A percentile compares a stretch with the other conserved stretches of the same genome.
These are phyloP conservation scores for Polypterus senegalus DNA, from an alignment of 2,113 vertebrate species.

Conservation along the genomic window DNA sequence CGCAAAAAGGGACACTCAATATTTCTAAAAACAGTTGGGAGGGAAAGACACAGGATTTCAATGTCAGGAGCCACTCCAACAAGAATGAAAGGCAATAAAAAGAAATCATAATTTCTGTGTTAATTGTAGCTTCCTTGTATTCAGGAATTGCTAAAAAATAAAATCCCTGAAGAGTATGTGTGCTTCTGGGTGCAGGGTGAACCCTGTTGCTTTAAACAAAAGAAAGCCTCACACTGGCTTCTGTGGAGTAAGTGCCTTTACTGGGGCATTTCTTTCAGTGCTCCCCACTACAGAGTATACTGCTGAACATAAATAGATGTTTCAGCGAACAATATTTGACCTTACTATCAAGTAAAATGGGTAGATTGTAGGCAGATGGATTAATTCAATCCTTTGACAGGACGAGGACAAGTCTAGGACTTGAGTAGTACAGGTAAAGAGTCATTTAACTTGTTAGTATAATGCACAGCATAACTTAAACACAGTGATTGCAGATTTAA, in stretches of 20 bases:
- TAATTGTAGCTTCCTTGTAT: background rate
- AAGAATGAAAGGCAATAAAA: background rate
- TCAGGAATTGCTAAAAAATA: background rate
- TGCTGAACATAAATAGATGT: background rate
- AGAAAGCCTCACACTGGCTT: background rate
- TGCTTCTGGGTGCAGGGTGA: background rate
- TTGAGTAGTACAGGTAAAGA: background rate
- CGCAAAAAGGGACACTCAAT: no score
- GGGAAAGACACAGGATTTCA: no score
- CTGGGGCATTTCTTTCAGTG: background rate
- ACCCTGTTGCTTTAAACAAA: background rate
- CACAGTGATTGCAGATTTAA: constrained; percentile 5
- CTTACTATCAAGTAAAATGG: background rate
- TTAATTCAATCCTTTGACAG: background rate
- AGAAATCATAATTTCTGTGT: background rate
- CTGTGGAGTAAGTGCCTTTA: background rate
- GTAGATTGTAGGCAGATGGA: background rate
- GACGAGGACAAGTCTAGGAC: background rate
- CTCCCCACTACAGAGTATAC: background rate
- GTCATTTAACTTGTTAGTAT: constrained; percentile 1
- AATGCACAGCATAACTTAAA: background rate
- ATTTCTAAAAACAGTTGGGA: no score
- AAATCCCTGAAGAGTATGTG: background rate
- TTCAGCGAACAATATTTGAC: background rate
- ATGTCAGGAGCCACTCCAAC: background rate